A percentile compares a stretch with the other conserved stretches of the same genome.
Evolutionary conservation across 2,888 invertebrate species (phyloP).

Genomic region (Pachliopta kotzebuea): DNA sequence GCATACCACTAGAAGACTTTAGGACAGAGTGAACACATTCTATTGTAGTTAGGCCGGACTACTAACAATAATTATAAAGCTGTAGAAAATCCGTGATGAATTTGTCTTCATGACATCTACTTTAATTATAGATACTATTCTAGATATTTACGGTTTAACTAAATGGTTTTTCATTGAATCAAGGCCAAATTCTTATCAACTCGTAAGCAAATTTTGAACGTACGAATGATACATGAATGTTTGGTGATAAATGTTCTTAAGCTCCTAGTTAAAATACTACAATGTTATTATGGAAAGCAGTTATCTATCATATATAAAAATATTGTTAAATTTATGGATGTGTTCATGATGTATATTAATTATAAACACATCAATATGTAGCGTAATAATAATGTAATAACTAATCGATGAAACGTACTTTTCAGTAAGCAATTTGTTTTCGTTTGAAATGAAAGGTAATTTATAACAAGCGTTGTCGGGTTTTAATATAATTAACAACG

Average conservation of each 20-base stretch:
- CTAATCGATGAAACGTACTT: constrained; percentile 4
- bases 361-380: neutral
- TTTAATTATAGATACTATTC: too few relatives aligned
- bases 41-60: too few relatives aligned
- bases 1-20: too few relatives aligned
- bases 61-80: too few relatives aligned
- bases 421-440: constrained; percentile 1
- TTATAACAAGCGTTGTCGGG: constrained; percentile 13
- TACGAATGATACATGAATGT: neutral
- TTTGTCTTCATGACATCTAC: too few relatives aligned
- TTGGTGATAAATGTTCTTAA: too few relatives aligned
- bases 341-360: neutral
- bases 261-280: neutral
- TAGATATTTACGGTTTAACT: too few relatives aligned
- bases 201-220: neutral
- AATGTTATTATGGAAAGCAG: neutral
- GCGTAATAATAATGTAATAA: neutral
- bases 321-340: neutral
- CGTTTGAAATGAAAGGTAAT: constrained; percentile 7
- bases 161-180: too few relatives aligned
- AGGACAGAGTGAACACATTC: too few relatives aligned
- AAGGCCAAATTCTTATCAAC: neutral
- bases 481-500: constrained; percentile 10
- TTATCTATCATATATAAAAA: neutral
- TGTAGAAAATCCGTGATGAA: too few relatives aligned